Percentiles rank a stretch among this genome's conserved stretches.
phyloP scores from a whole-genome alignment of 2,888 invertebrate species.

The Ectemnius continuus region DNA sequence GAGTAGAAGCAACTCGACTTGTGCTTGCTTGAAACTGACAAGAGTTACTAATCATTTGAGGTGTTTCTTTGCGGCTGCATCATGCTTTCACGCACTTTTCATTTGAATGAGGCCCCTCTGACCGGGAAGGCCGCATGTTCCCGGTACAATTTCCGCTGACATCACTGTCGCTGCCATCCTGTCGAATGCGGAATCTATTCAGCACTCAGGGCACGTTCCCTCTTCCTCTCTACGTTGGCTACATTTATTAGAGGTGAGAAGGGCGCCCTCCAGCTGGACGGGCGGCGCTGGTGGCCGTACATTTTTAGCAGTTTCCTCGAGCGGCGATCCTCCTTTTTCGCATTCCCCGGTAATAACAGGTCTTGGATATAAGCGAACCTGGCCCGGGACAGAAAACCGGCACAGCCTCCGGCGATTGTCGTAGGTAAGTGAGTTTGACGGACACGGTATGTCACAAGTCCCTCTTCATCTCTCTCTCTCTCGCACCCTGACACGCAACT shows the following conservation, averaged over 20 bases:
- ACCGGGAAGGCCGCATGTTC: slow-evolving; percentile 13
- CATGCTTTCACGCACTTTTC: slow-evolving; percentile 11
- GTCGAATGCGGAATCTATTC: slow-evolving; percentile 26
- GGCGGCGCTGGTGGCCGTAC: slow-evolving; percentile 18
- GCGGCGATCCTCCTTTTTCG: slow-evolving; percentile 64
- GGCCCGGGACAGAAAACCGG: slow-evolving; percentile 66
- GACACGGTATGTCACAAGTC: slow-evolving; percentile 40
- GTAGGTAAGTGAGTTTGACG: slow-evolving; percentile 71
- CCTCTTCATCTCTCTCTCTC: slow-evolving; percentile 13
- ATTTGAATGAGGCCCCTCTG: not conserved
- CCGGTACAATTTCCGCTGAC: slow-evolving; percentile 38
- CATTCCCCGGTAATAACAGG: slow-evolving; percentile 72
- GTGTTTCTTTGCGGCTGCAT: not conserved
- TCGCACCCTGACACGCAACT: no score
- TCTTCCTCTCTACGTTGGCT: slow-evolving; percentile 45
- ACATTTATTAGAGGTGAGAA: slow-evolving; percentile 59
- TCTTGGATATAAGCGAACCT: slow-evolving; percentile 58
- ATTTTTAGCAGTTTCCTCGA: slow-evolving; percentile 63
- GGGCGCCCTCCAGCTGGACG: slow-evolving; percentile 41
- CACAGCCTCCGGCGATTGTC: slow-evolving; percentile 71
- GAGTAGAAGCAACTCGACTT: not conserved
- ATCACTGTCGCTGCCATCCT: slow-evolving; percentile 17
- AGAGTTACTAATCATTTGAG: not conserved
- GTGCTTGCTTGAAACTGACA: not conserved
- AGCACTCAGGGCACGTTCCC: slow-evolving; percentile 35